These are phyloP conservation scores for Halocaridina rubra DNA, from an alignment of 2,888 invertebrate species.

Conservation along the genomic window DNA sequence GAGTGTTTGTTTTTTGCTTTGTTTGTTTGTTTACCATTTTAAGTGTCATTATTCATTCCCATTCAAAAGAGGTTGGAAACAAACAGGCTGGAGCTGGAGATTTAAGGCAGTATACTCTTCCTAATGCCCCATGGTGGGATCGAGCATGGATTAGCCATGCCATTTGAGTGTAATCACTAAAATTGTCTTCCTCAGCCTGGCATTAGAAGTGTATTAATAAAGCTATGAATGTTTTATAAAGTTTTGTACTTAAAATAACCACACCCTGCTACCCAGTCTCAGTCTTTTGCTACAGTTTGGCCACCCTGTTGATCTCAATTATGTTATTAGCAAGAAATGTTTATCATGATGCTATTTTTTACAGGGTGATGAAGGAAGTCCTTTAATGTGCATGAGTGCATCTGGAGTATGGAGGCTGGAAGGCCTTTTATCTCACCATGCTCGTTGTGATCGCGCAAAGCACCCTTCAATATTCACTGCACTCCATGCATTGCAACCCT, in stretches of 20 bases:
- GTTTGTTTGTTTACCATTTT: too few species aligned
- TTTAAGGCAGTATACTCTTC: too few species aligned
- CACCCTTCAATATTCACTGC: constrained; percentile 74
- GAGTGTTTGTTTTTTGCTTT: too few species aligned
- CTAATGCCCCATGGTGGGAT: too few species aligned
- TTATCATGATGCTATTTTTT: constrained; percentile 65
- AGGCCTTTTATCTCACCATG: constrained; percentile 74
- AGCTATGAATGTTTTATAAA: background rate
- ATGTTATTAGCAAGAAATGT: background rate
- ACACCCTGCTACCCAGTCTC: background rate
- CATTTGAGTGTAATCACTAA: background rate
- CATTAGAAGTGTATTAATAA: background rate
- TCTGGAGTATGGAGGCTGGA: constrained; percentile 74
- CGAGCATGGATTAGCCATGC: too few species aligned
- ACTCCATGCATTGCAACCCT: constrained; percentile 68
- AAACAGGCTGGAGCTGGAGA: too few species aligned
- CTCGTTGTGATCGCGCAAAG: constrained; percentile 73
- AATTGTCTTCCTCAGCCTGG: background rate
- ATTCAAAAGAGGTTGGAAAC: too few species aligned
- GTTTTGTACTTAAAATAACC: background rate
- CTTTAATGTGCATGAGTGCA: constrained; percentile 74
- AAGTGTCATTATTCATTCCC: too few species aligned
- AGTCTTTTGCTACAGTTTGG: background rate
- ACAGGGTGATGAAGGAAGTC: constrained; percentile 77
- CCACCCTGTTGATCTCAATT: background rate